Base-by-base conservation (phyloP, 2,797 vertebrate genomes). In the Masticophis lateralis region DNA sequence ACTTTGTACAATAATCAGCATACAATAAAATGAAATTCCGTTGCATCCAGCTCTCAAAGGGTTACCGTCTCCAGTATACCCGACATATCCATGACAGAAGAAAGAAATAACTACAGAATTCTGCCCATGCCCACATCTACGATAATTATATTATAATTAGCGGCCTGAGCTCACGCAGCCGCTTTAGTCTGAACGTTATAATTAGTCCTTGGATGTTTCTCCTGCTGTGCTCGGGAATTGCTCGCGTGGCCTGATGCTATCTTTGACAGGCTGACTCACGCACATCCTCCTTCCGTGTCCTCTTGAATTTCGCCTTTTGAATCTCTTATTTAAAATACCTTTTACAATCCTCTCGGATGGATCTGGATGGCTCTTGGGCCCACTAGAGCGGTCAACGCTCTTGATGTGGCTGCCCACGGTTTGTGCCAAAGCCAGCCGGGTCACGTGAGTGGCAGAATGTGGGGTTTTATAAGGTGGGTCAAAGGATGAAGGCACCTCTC, bases 371-470 rank as follows among this genome's bases (percentile, higher is more conserved):
- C 28, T 66, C 11, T 13, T 66, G 63, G 27, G 11, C 63, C 13
- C 13, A 1, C 63, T 51, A 16, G 28, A 69, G 13, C 13, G 0
- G 3, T 2, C 13, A 32, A 7, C 0, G 0, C n/a, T 32, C n/a
- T 32, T 5, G 10, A 5, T 13, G 28, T 16, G 28, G 66, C n/a
- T 2, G 13, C 28, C 66, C 6, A 1, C n/a, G 0, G 13, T 5
- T n/a, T 14, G 63, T n/a, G 28, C 13, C 63, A 66, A 14, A 5
- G 63, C 10, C 28, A 5, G 28, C 27, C 12, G 4, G 63, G 63
- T 32, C 13, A n/a, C 2, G 13, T 2, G 63, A 32, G 63, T 12
- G 5, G 63, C 28, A 14, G 13, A 69, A 69, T 5, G 11, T 69
- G 63, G 28, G 63, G 10, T 27, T 11, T 61, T 10, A 25, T 27